Percentiles rank a stretch among this genome's conserved stretches.
phyloP scores from a whole-genome alignment of 2,113 vertebrate species.

The Tetrao urogallus region DNA sequence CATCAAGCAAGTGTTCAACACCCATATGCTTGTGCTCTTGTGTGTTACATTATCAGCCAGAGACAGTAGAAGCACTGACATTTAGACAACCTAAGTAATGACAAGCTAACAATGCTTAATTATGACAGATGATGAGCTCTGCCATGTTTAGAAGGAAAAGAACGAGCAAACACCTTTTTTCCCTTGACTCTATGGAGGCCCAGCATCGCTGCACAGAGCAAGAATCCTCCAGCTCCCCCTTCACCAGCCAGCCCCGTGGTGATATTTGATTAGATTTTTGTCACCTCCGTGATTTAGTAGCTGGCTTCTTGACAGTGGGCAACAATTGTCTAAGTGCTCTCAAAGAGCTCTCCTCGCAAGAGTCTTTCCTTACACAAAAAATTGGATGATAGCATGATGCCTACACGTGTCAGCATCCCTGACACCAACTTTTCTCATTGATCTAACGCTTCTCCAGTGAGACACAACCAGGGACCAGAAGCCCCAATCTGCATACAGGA shows the following conservation, averaged over 20 bases:
- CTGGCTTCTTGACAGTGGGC: not conserved
- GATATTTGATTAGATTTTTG: conserved; percentile 19
- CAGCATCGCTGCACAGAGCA: not conserved
- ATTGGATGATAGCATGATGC: not conserved
- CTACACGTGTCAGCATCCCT: not conserved
- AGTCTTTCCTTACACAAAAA: conserved; percentile 40
- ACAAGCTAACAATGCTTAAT: conserved; percentile 41
- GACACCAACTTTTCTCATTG: conserved; percentile 24
- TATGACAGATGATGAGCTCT: not conserved
- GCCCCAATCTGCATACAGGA: not conserved
- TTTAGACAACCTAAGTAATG: conserved; percentile 26
- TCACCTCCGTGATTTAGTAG: conserved; percentile 7
- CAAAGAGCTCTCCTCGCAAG: not conserved
- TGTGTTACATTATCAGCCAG: conserved; percentile 8
- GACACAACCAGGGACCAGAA: not conserved
- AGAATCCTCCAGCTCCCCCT: fast-evolving
- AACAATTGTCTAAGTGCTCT: not conserved
- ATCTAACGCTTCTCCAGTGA: not conserved
- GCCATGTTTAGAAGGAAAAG: not conserved
- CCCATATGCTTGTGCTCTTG: not conserved
- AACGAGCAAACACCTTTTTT: not conserved
- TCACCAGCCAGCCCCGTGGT: not conserved
- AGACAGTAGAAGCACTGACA: not conserved
- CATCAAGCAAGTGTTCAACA: not conserved
- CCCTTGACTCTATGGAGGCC: not conserved